A percentile compares a stretch with the other conserved stretches of the same genome.
Conservation (phyloP, 2,888 invertebrate genomes). For the Tipula confusa region DNA sequence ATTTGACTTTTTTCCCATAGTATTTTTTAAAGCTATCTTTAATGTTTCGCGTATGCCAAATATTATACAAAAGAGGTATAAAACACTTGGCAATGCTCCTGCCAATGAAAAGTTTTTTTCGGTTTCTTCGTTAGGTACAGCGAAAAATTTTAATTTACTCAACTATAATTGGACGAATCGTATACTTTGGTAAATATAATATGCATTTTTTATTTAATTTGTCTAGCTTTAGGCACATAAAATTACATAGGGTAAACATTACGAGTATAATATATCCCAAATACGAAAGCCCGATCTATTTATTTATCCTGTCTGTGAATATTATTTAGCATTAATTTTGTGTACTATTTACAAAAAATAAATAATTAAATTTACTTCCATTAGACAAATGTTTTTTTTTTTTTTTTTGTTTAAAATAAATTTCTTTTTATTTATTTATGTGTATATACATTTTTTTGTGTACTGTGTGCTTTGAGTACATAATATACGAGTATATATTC, state of each 20-base stretch:
- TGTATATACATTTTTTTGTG: neutral
- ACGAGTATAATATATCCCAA: neutral
- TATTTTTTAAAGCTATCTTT: no score
- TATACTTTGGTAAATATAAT: neutral
- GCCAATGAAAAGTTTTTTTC: no score
- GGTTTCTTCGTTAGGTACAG: no score
- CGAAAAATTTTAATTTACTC: no score
- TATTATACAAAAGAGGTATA: no score
- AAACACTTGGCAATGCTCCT: no score
- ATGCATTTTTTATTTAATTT: neutral
- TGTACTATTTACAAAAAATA: neutral
- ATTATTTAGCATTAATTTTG: conserved; percentile 20
- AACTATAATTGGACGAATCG: neutral
- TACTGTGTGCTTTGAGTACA: neutral
- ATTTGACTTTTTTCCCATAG: no score
- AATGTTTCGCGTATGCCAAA: no score
- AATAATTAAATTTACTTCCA: conserved; percentile 25
- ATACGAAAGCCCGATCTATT: neutral
- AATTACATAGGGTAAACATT: neutral
- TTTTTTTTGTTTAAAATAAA: neutral
- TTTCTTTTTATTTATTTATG: neutral
- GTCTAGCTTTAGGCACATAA: neutral
- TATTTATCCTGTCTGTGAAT: conserved; percentile 20
- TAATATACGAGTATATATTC: neutral
- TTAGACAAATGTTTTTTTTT: conserved; percentile 3